Percentiles rank a stretch among this genome's conserved stretches.
phyloP scores from a whole-genome alignment of 64 coral and sea anemone genomes.

The Stichodactyla helianthus region DNA sequence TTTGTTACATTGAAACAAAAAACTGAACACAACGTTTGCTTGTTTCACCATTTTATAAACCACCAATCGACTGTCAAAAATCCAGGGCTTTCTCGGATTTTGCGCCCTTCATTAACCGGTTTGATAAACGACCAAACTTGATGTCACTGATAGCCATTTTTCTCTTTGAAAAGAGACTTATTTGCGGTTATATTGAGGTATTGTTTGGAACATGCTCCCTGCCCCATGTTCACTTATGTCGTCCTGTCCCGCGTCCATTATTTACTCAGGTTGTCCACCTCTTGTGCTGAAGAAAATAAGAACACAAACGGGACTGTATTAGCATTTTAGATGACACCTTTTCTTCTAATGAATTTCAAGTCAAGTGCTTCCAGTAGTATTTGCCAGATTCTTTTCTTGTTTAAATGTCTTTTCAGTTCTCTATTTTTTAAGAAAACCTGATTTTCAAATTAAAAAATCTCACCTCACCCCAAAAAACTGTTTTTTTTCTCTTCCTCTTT shows the following conservation, averaged over 20 bases:
- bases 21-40: neutral
- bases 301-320: constrained; percentile 8
- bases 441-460: neutral
- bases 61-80: neutral
- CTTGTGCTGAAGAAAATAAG: neutral
- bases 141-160: neutral
- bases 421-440: neutral
- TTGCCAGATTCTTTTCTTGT: neutral
- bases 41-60: neutral
- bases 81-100: neutral
- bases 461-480: neutral
- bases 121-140: neutral
- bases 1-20: neutral
- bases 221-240: neutral
- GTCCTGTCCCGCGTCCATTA: neutral
- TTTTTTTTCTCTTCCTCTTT: neutral
- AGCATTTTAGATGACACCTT: constrained; percentile 7
- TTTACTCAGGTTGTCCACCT: constrained; percentile 8
- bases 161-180: neutral
- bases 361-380: neutral
- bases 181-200: neutral
- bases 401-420: neutral
- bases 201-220: neutral
- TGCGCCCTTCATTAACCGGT: neutral
- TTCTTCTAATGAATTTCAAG: constrained; percentile 9